Conservation (phyloP, 2,797 vertebrate genomes). For the Cossypha polioptera region DNA sequence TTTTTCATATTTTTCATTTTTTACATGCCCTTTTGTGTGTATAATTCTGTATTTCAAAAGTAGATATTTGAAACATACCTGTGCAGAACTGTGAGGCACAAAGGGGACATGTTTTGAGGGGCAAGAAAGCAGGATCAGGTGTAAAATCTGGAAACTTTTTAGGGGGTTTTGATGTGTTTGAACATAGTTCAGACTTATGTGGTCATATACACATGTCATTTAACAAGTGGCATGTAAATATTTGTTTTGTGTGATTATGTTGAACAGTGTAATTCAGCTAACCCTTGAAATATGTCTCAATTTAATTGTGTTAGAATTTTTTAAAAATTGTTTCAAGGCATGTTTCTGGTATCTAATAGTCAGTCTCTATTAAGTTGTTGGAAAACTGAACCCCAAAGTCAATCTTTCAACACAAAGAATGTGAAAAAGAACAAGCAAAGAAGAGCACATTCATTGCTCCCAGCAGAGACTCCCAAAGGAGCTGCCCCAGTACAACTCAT, state of each 20-base stretch:
- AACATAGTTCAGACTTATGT: background rate
- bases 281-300: background rate
- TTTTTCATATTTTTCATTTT: background rate
- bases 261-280: background rate
- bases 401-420: background rate
- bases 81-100: background rate
- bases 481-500: background rate
- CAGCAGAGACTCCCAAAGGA: background rate
- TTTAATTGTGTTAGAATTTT: background rate
- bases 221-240: background rate
- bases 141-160: background rate
- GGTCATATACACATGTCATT: background rate
- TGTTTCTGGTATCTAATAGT: background rate
- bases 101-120: background rate
- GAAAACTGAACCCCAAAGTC: background rate
- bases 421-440: background rate
- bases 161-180: background rate
- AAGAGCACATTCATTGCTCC: background rate
- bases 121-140: background rate
- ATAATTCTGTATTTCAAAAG: background rate
- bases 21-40: background rate
- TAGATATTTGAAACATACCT: background rate
- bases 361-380: background rate
- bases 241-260: background rate
- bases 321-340: background rate